These are phyloP conservation scores for Chloroceryle amazona DNA, from an alignment of 2,797 vertebrate species.

Conservation along the genomic window DNA sequence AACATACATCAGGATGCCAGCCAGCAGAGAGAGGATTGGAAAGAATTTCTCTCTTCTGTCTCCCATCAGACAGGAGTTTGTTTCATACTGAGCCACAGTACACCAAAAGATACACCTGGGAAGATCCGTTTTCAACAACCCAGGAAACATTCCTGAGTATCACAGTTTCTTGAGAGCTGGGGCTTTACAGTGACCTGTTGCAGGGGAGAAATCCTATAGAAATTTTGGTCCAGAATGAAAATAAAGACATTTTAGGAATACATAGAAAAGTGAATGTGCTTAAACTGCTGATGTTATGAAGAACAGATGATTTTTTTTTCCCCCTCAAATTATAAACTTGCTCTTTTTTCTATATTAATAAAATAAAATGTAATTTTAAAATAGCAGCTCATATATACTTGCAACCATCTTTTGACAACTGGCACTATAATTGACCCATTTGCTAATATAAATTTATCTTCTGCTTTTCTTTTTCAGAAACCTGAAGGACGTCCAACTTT, in stretches of 20 bases:
- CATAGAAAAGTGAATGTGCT: neutral
- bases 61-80: neutral
- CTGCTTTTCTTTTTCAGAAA: conserved; percentile 74
- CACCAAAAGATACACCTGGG: neutral
- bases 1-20: neutral
- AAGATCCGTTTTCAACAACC: neutral
- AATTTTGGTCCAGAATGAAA: neutral
- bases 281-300: neutral
- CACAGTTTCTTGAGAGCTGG: neutral
- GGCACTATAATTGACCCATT: neutral
- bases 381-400: neutral
- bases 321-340: neutral
- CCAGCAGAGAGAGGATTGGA: neutral
- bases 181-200: neutral
- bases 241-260: neutral
- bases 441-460: neutral
- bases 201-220: neutral
- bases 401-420: neutral
- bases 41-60: neutral
- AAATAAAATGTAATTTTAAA: neutral
- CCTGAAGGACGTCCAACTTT: conserved; percentile 77
- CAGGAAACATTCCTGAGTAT: neutral
- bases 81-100: neutral
- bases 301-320: neutral
- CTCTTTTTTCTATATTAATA: neutral